Evolutionary conservation across 2,888 invertebrate species (phyloP), one percentile per base, ranked within the genome.

Genomic region (Lottia gigantea): DNA sequence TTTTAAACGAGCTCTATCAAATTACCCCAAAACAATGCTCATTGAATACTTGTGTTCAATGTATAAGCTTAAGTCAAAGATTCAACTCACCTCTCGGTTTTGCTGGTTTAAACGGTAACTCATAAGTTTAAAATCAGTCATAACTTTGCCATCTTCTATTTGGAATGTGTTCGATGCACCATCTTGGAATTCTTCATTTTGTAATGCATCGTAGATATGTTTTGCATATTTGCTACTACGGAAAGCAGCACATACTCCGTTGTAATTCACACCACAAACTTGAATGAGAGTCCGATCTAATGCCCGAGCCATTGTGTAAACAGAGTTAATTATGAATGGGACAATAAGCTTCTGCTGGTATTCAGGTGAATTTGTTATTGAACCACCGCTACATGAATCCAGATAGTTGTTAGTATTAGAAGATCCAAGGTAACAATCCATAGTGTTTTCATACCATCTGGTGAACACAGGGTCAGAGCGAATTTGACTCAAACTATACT

Each of bases 291-390:
- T 80, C n/a, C 80, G 70, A 70, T 87, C 83, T 16, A 89, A 68
- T 4, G 86, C 87, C 46, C 83, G 78, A 0, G 86, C 85, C 46
- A 86, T 72, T 1, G 85, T 80, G 69, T 86, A 82, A 1, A 89
- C 85, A 12, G 88, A 79, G 49, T 76, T 74, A 2, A 86, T 82
- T 6, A 79, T 71, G 66, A 81, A 82, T 1, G 78, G 74, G 7
- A 80, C 69, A 45, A 77, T 80, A 6, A 67, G 71, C 2, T 72
- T 61, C 2, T 73, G 69, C n/a, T 71, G 71, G 64, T 76, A 80
- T 14, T 68, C 64, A 0, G 75, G 68, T 16, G 76, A 74, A 12
- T 70, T 26, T 1, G 78, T 76, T 1, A 78, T 76, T 6, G 71
- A 63, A 6, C 40, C 66, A 23, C 55, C 19, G n/a, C 23, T 62